These are phyloP conservation scores for Homarus gammarus DNA, from an alignment of 2,888 invertebrate genomes.

Conservation along the genomic window DNA sequence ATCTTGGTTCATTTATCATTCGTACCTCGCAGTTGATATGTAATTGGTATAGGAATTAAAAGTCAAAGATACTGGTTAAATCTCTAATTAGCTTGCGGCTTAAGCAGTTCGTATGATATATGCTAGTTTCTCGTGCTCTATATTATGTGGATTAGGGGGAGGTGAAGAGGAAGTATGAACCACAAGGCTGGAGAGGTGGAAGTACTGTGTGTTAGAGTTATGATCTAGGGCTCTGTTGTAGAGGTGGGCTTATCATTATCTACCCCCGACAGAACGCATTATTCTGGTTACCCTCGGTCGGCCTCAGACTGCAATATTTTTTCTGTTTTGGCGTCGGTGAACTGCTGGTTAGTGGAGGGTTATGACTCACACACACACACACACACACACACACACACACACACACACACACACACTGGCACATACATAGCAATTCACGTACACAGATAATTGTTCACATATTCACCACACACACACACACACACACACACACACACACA, in stretches of 20 bases:
- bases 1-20: constrained; percentile 50
- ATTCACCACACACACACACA: not conserved
- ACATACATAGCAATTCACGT: not conserved
- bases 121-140: constrained; percentile 58
- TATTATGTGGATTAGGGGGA: constrained; percentile 41
- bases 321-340: not conserved
- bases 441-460: not conserved
- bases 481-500: not conserved
- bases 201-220: not conserved
- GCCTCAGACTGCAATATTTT: constrained; percentile 16
- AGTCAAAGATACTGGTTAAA: constrained; percentile 56
- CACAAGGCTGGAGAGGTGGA: not conserved
- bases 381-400: no score
- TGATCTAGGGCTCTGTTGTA: not conserved
- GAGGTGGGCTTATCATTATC: not conserved
- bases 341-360: not conserved
- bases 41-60: constrained; percentile 65
- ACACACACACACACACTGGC: not conserved
- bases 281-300: constrained; percentile 4
- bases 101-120: constrained; percentile 62
- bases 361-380: not conserved
- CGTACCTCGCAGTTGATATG: constrained; percentile 51
- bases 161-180: not conserved
- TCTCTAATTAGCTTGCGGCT: constrained; percentile 60
- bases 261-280: not conserved